Conservation (phyloP, 2,113 vertebrate genomes). For the Echinops telfairi region DNA sequence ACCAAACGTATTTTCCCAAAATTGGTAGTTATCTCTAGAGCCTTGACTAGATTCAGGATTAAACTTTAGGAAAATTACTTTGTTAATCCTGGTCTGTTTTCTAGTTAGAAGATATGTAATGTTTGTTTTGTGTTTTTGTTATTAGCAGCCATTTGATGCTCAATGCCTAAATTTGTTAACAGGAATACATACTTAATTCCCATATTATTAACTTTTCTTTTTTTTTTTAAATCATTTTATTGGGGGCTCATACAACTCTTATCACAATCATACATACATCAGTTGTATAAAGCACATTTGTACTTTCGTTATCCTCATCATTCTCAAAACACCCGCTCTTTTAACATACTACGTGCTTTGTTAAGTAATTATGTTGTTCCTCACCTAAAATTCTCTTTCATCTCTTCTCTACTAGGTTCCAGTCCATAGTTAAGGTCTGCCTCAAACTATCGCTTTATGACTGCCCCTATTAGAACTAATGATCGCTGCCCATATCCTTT, state of each 20-base stretch:
- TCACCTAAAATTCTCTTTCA: background rate
- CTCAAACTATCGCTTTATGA: constrained; percentile 11
- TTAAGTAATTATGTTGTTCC: background rate
- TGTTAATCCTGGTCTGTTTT: background rate
- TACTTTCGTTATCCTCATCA: no score
- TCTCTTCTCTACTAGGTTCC: background rate
- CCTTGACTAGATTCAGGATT: background rate
- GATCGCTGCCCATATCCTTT: constrained; percentile 4
- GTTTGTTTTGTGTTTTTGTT: constrained; percentile 18
- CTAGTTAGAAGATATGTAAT: background rate
- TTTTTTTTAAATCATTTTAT: no score
- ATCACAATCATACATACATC: no score
- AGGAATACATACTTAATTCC: background rate
- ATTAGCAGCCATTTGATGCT: constrained; percentile 18
- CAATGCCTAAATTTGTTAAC: background rate
- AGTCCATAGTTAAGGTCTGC: background rate
- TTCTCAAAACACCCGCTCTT: background rate
- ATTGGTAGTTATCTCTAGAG: background rate
- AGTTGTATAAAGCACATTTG: no score
- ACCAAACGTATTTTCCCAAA: background rate
- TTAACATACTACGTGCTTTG: background rate
- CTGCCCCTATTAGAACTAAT: background rate
- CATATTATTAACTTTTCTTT: background rate
- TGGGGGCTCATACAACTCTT: no score
- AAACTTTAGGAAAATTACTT: background rate